Evolutionary conservation across 2,113 vertebrate species (phyloP).

Genomic region (Pollachius pollachius): DNA sequence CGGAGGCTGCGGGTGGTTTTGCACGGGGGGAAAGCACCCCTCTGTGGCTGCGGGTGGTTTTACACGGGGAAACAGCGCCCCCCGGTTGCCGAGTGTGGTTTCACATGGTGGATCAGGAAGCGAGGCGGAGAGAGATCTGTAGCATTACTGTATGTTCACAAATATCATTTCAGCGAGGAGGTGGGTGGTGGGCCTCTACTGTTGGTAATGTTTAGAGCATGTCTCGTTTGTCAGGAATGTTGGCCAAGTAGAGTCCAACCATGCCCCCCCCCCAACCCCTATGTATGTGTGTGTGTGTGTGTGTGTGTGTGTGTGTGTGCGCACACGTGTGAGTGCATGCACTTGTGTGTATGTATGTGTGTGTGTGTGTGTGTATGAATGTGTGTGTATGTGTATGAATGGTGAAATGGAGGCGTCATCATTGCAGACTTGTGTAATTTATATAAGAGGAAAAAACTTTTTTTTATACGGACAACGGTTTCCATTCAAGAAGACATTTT

Average conservation of each 20-base stretch:
- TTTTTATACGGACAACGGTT: slow-evolving; percentile 69
- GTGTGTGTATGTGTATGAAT: slow-evolving; percentile 3
- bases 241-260: not conserved
- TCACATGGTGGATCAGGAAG: slow-evolving; percentile 20
- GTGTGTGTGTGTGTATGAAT: slow-evolving; percentile 16
- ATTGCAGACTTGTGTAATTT: slow-evolving; percentile 71
- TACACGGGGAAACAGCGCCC: slow-evolving; percentile 31
- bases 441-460: slow-evolving; percentile 50
- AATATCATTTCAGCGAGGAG: slow-evolving; percentile 56
- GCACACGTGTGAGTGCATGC: slow-evolving; percentile 25
- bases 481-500: slow-evolving; percentile 70
- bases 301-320: not conserved
- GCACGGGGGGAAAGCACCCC: slow-evolving; percentile 47
- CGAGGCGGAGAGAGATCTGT: slow-evolving; percentile 22
- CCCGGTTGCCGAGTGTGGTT: slow-evolving; percentile 12
- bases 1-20: slow-evolving; percentile 6
- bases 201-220: slow-evolving; percentile 87
- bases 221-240: slow-evolving; percentile 67
- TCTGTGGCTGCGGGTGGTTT: slow-evolving; percentile 68
- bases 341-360: slow-evolving; percentile 15
- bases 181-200: slow-evolving; percentile 43
- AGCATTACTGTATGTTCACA: slow-evolving; percentile 65
- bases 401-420: slow-evolving; percentile 71
- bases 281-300: slow-evolving; percentile 3
- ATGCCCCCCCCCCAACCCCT: not conserved